phyloP scores from a whole-genome alignment of 2,113 vertebrate species.

The Xerus inauris region DNA sequence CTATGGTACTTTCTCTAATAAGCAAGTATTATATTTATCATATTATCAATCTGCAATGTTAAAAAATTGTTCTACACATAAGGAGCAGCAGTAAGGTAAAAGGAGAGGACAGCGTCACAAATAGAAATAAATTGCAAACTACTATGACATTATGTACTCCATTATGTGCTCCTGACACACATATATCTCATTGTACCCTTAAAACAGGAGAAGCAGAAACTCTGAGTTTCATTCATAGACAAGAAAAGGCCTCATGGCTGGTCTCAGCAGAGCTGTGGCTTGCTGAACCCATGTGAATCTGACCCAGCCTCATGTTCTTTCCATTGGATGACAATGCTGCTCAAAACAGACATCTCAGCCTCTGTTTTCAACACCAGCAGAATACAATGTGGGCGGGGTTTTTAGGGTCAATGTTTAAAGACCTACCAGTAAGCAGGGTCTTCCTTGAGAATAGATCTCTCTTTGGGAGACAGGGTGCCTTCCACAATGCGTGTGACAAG shows the following conservation, averaged over 20 bases:
- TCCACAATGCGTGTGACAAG: constrained; percentile 79
- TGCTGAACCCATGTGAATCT: not conserved
- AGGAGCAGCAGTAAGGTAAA: not conserved
- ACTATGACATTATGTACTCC: not conserved
- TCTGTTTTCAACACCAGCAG: not conserved
- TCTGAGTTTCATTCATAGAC: not conserved
- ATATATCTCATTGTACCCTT: not conserved
- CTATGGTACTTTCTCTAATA: not conserved
- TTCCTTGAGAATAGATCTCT: constrained; percentile 75
- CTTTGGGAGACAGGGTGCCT: constrained; percentile 83
- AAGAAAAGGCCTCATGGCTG: not conserved
- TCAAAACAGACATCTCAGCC: not conserved
- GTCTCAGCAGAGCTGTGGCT: not conserved
- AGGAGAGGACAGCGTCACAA: not conserved
- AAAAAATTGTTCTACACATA: not conserved
- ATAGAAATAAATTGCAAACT: not conserved
- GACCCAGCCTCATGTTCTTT: not conserved
- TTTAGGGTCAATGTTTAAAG: not conserved
- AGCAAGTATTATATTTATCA: not conserved
- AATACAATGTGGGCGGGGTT: not conserved
- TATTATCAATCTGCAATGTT: not conserved
- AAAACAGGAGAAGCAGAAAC: not conserved
- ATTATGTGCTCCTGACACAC: not conserved
- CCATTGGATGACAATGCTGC: not conserved
- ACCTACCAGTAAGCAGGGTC: constrained; percentile 87